Conservation (phyloP, 1,140 invertebrate genomes). For the Whitmania pigra region DNA sequence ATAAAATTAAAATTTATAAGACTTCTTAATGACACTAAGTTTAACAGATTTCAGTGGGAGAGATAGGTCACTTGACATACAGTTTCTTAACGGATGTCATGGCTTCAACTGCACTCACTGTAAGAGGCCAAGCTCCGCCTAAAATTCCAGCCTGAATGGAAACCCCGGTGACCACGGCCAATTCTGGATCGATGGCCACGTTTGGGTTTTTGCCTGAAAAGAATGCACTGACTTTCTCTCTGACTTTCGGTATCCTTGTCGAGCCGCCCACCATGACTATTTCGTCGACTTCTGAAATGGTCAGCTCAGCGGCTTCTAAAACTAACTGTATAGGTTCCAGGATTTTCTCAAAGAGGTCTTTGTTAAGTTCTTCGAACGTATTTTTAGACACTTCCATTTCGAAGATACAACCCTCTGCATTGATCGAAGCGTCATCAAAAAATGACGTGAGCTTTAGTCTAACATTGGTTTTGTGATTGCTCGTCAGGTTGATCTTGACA, state of each 20-base stretch:
- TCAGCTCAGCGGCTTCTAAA: conserved; percentile 62
- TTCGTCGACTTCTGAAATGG: conserved; percentile 41
- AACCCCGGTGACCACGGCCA: conserved; percentile 46
- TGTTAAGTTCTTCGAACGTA: conserved; percentile 44
- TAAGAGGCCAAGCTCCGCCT: conserved; percentile 47
- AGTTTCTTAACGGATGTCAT: conserved; percentile 41
- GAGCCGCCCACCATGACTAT: conserved; percentile 46
- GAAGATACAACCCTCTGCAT: conserved; percentile 25
- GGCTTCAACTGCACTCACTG: conserved; percentile 46
- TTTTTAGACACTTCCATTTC: conserved; percentile 31
- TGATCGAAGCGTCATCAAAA: conserved; percentile 22
- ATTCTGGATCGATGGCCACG: conserved; percentile 44
- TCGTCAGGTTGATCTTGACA: conserved; percentile 42
- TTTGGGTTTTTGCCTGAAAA: conserved; percentile 42
- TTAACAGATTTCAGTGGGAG: background rate
- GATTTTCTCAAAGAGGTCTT: conserved; percentile 41
- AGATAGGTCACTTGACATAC: conserved; percentile 31
- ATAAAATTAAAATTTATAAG: too few relatives aligned
- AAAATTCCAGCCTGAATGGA: conserved; percentile 47
- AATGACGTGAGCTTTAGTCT: conserved; percentile 35
- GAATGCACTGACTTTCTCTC: conserved; percentile 38
- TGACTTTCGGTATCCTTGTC: conserved; percentile 44
- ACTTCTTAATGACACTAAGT: too few relatives aligned
- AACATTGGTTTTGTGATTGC: conserved; percentile 30
- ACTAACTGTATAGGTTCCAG: conserved; percentile 37